Conservation (phyloP, 2,113 vertebrate genomes). For the Phycodurus eques region DNA sequence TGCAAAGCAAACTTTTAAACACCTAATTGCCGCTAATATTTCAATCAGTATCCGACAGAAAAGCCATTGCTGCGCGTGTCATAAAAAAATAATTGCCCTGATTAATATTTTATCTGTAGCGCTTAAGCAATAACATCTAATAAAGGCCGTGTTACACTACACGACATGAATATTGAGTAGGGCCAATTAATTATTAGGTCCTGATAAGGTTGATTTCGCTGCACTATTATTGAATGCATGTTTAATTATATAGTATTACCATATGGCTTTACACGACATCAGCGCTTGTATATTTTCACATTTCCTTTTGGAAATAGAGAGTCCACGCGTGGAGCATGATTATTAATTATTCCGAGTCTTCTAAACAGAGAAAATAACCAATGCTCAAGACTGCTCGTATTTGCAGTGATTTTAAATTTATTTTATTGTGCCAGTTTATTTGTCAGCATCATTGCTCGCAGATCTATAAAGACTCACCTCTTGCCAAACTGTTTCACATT, state of each 20-base stretch:
- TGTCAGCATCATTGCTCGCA: background rate
- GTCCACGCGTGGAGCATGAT: conserved; percentile 65
- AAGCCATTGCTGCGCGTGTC: conserved; percentile 1
- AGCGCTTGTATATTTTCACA: background rate
- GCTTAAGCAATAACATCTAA: background rate
- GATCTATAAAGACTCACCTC: background rate
- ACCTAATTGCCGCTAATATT: background rate
- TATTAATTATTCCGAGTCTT: conserved; percentile 52
- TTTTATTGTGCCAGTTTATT: background rate
- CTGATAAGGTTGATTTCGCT: background rate
- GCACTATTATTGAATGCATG: background rate
- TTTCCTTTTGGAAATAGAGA: conserved; percentile 17
- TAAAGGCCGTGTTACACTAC: background rate
- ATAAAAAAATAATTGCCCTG: conserved; percentile 2
- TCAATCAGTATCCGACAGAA: background rate
- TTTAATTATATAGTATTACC: background rate
- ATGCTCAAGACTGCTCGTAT: background rate
- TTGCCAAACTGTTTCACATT: background rate
- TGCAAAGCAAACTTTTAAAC: conserved; percentile 2
- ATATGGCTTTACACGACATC: background rate
- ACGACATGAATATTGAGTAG: background rate
- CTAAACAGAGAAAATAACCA: background rate
- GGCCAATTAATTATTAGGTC: conserved; percentile 2
- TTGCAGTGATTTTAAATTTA: background rate
- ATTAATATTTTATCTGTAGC: conserved; percentile 10